These are phyloP conservation scores for Lepidurus couesii DNA, from an alignment of 1,140 invertebrate genomes.

Conservation along the genomic window DNA sequence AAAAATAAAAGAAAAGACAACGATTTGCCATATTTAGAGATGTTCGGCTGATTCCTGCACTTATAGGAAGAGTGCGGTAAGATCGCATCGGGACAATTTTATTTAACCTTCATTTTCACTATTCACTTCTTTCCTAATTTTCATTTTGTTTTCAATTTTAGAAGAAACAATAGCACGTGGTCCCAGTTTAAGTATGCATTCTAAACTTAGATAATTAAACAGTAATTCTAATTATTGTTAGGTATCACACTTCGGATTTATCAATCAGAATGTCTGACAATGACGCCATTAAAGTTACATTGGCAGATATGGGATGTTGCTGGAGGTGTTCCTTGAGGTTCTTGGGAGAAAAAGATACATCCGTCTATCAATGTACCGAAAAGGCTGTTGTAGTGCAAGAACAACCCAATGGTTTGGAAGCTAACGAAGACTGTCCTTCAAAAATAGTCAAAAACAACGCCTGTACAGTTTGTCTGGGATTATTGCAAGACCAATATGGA, in stretches of 20 bases:
- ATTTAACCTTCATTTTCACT: too few species aligned
- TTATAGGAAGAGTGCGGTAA: too few species aligned
- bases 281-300: neutral
- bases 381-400: neutral
- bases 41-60: too few species aligned
- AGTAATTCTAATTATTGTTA: neutral
- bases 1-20: too few species aligned
- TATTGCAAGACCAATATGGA: slow-evolving; percentile 52
- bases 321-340: slow-evolving; percentile 32
- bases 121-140: too few species aligned
- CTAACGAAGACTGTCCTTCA: slow-evolving; percentile 24
- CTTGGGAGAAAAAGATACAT: slow-evolving; percentile 24
- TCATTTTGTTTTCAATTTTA: too few species aligned
- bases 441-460: slow-evolving; percentile 39
- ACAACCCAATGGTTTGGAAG: slow-evolving; percentile 4
- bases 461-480: slow-evolving; percentile 57
- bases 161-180: too few species aligned
- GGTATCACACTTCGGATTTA: neutral
- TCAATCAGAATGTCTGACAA: neutral
- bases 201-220: too few species aligned
- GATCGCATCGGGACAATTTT: too few species aligned
- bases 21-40: too few species aligned
- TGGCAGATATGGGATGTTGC: slow-evolving; percentile 24
- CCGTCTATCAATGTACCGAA: neutral
- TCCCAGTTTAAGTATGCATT: too few species aligned